Evolutionary conservation across 2,113 vertebrate genomes (phyloP).

Genomic region (Oreochromis spilurus): DNA sequence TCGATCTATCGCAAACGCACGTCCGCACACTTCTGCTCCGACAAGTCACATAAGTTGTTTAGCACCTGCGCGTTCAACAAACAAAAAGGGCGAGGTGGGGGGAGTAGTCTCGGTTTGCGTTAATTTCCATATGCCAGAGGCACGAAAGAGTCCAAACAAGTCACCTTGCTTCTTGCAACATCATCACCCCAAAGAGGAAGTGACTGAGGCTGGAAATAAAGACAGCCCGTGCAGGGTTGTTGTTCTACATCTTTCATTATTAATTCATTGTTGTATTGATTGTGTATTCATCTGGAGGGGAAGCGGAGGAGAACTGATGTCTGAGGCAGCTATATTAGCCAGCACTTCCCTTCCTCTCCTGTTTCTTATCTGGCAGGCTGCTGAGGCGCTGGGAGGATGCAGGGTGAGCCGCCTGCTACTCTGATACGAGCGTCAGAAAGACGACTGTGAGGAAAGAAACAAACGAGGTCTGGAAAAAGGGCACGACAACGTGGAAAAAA

Average conservation of each 20-base stretch:
- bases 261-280: slow-evolving; percentile 74
- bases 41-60: slow-evolving; percentile 8
- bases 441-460: neutral
- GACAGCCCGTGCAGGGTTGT: slow-evolving; percentile 45
- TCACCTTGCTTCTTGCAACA: neutral
- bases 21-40: neutral
- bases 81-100: neutral
- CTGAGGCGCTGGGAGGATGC: neutral
- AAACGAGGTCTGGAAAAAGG: neutral
- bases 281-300: slow-evolving; percentile 58
- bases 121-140: neutral
- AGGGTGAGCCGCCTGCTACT: neutral
- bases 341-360: neutral
- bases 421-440: neutral
- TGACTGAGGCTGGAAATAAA: slow-evolving; percentile 36
- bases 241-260: slow-evolving; percentile 75
- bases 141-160: neutral
- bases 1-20: slow-evolving; percentile 10
- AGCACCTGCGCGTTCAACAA: neutral
- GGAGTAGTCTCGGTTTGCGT: neutral
- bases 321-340: slow-evolving; percentile 33
- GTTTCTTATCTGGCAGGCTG: slow-evolving; percentile 15
- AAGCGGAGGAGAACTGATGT: slow-evolving; percentile 28
- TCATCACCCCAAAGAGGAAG: slow-evolving; percentile 34
- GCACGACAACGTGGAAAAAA: neutral